Conservation (phyloP, 2,888 invertebrate genomes). For the Notodonta dromedarius region DNA sequence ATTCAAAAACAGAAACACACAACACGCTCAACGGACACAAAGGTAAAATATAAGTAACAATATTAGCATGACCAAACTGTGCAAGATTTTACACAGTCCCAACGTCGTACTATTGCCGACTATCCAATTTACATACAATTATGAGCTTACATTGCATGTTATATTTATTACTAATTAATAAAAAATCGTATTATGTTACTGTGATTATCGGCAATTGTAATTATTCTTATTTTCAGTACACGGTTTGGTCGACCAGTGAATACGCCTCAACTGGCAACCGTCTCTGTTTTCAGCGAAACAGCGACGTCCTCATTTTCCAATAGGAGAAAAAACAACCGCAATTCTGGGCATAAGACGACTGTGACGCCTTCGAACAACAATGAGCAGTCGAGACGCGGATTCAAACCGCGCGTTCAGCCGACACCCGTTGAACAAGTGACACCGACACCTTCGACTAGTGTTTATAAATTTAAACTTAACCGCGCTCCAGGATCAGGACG, state of each 20-base stretch:
- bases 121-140: conserved; percentile 16
- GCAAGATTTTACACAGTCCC: conserved; percentile 4
- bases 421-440: conserved; percentile 81
- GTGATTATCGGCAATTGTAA: conserved; percentile 38
- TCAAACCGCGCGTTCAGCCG: conserved; percentile 87
- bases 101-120: conserved; percentile 45
- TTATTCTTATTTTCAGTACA: conserved; percentile 74
- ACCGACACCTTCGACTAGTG: conserved; percentile 82
- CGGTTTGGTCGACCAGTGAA: conserved; percentile 77
- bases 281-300: conserved; percentile 87
- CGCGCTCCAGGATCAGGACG: conserved; percentile 93
- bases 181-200: conserved; percentile 5
- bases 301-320: conserved; percentile 77
- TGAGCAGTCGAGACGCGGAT: conserved; percentile 85
- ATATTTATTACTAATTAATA: conserved; percentile 27
- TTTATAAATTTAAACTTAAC: conserved; percentile 93
- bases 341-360: conserved; percentile 72
- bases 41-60: conserved; percentile 59
- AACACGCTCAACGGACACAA: conserved; percentile 66
- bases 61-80: conserved; percentile 19
- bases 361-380: conserved; percentile 71
- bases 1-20: conserved; percentile 73
- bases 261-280: conserved; percentile 85
- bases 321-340: conserved; percentile 79
- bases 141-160: conserved; percentile 1